Percentiles rank a stretch among this genome's conserved stretches.
Conservation (phyloP, 2,888 invertebrate genomes). For the Boloria selene region DNA sequence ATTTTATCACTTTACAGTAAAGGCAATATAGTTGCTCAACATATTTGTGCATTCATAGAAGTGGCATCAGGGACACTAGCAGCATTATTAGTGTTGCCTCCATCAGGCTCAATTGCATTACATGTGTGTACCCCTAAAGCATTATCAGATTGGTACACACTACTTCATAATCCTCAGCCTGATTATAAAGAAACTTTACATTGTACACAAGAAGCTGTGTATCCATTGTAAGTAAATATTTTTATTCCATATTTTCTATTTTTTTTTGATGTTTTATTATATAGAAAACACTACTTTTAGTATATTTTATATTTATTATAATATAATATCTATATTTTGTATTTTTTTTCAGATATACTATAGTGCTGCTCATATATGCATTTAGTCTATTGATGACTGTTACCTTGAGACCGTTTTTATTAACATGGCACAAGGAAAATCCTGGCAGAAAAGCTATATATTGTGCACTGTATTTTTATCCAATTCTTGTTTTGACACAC, state of each 20-base stretch:
- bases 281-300: too few species aligned
- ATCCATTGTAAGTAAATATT: conserved; percentile 90
- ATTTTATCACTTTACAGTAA: conserved; percentile 80
- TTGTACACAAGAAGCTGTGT: conserved; percentile 99
- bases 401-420: conserved; percentile 88
- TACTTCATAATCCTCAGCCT: conserved; percentile 96
- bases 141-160: conserved; percentile 98
- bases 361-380: conserved; percentile 95
- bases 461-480: conserved; percentile 96
- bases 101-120: conserved; percentile 88
- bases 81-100: conserved; percentile 91
- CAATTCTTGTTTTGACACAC: conserved; percentile 92
- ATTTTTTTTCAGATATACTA: conserved; percentile 88
- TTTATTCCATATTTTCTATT: too few species aligned
- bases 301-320: background rate
- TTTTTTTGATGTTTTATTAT: too few species aligned
- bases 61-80: conserved; percentile 88
- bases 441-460: conserved; percentile 92
- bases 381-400: conserved; percentile 91
- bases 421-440: conserved; percentile 84
- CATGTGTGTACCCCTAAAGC: conserved; percentile 90
- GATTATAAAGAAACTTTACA: conserved; percentile 94
- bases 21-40: conserved; percentile 88
- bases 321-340: background rate
- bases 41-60: conserved; percentile 92